Evolutionary conservation across 1,140 invertebrate genomes (phyloP).

Genomic region (Drosophila kurseongensis): DNA sequence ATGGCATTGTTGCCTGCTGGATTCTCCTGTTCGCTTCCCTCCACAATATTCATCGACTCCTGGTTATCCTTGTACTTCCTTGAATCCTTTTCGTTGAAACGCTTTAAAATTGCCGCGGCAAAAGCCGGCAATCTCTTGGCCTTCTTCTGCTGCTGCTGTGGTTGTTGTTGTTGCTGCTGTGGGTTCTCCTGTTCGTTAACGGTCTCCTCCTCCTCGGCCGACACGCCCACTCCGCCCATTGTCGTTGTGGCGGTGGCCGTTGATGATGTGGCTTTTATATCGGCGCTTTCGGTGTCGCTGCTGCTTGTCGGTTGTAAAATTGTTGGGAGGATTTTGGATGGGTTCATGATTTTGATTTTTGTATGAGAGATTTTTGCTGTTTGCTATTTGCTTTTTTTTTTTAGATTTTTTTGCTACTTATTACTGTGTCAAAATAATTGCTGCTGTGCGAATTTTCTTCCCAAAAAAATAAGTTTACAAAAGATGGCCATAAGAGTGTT

Average conservation of each 20-base stretch:
- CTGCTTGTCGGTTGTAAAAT: constrained; percentile 76
- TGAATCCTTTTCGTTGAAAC: constrained; percentile 71
- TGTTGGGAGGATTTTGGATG: constrained; percentile 43
- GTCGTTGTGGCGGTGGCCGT: constrained; percentile 71
- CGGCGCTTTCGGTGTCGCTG: constrained; percentile 86
- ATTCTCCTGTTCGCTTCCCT: constrained; percentile 31
- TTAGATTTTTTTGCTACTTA: constrained; percentile 42
- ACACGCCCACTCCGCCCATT: constrained; percentile 38
- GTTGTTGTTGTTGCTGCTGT: constrained; percentile 26
- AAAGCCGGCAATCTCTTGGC: constrained; percentile 70
- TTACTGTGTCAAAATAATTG: constrained; percentile 71
- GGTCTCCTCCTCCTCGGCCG: constrained; percentile 29
- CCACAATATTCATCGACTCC: constrained; percentile 56
- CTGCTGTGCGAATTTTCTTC: constrained; percentile 36
- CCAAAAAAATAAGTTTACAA: constrained; percentile 2
- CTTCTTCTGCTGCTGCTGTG: constrained; percentile 52
- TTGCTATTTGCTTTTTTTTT: constrained; percentile 26
- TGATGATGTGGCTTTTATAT: constrained; percentile 81
- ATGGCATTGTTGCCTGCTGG: constrained; percentile 35
- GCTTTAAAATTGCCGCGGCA: constrained; percentile 78
- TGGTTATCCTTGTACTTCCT: constrained; percentile 67
- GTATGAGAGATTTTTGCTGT: constrained; percentile 21
- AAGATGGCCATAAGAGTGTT: constrained; percentile 25
- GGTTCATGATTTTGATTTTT: constrained; percentile 50
- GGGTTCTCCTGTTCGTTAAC: constrained; percentile 25